Evolutionary conservation across 1,140 invertebrate species (phyloP), one percentile per base, ranked within the genome.

Genomic region (Trachelipus rathkii): DNA sequence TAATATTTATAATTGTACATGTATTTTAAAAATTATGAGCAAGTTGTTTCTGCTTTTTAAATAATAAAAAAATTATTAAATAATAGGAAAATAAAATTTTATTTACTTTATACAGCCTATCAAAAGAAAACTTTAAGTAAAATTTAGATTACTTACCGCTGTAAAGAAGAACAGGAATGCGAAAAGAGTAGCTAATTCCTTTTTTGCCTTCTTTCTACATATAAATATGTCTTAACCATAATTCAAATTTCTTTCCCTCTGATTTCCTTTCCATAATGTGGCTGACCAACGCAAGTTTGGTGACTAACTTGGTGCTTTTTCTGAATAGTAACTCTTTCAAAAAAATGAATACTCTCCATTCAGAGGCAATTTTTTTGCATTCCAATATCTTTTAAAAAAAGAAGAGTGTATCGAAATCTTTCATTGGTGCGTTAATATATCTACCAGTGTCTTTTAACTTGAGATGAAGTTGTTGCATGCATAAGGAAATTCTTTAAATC

Each of bases 131-230:
- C 1, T 33, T 33, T n/a, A n/a, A 33, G 33, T 33, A 3, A 33
- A 33, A n/a, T 33, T 33, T 3, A 33, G 33, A 33, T 33, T 33
- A 60, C 50, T 60, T 60, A 60, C 50, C 50, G n/a, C n/a, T 60
- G 50, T 60, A 60, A 19, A 60, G 50, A 13, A 60, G 50, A 60
- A 19, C 50, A 60, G 19, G 50, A 60, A 60, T 60, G 50, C 2
- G 50, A n/a, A n/a, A 60, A 60, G 11, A 15, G 50, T 60, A 60
- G 8, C 50, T 60, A 60, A 60, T 19, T 60, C 50, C n/a, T n/a
- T n/a, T 60, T 60, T 60, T 60, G 50, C 50, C 50, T 60, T 60
- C 50, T 15, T 60, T n/a, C 50, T 60, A 2, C 50, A 60, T 60
- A 60, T 19, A 60, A 15, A 60, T 60, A n/a, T n/a, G 50, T 60